Conservation (phyloP, 2,113 vertebrate species). For the Caloenas nicobarica region DNA sequence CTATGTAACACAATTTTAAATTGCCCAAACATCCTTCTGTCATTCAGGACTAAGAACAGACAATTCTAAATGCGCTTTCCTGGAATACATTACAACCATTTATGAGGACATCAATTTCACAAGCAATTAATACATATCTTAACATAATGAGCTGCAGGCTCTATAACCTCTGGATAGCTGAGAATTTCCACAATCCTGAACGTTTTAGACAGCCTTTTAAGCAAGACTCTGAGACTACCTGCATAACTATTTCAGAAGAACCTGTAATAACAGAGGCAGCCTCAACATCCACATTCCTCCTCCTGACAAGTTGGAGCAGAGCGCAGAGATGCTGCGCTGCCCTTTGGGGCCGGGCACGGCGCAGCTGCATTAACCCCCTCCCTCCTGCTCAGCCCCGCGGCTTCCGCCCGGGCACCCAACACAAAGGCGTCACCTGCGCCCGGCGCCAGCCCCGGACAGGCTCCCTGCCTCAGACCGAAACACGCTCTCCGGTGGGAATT, state of each 20-base stretch:
- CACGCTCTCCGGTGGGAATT: neutral
- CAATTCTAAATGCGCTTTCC: slow-evolving; percentile 26
- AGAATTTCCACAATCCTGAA: slow-evolving; percentile 1
- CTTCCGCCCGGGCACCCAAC: neutral
- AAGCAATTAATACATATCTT: slow-evolving; percentile 41
- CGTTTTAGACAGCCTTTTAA: neutral
- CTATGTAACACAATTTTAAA: slow-evolving; percentile 39
- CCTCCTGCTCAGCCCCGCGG: neutral
- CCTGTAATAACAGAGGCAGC: slow-evolving; percentile 17
- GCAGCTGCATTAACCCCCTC: neutral
- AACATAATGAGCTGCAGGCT: slow-evolving; percentile 24
- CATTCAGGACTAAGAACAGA: slow-evolving; percentile 48
- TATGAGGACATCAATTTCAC: slow-evolving; percentile 2
- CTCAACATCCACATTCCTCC: slow-evolving; percentile 34
- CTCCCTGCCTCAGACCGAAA: neutral
- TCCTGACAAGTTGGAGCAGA: slow-evolving; percentile 26
- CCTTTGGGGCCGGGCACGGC: neutral
- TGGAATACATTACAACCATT: slow-evolving; percentile 30
- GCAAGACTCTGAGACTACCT: neutral
- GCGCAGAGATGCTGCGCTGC: neutral
- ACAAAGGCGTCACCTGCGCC: neutral
- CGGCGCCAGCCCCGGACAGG: neutral
- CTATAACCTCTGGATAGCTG: neutral
- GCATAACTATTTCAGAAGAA: slow-evolving; percentile 14
- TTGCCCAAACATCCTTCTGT: slow-evolving; percentile 56